Percentiles rank a stretch among this genome's conserved stretches.
Conservation (phyloP, 2,113 vertebrate species). For the Phalacrocorax aristotelis region DNA sequence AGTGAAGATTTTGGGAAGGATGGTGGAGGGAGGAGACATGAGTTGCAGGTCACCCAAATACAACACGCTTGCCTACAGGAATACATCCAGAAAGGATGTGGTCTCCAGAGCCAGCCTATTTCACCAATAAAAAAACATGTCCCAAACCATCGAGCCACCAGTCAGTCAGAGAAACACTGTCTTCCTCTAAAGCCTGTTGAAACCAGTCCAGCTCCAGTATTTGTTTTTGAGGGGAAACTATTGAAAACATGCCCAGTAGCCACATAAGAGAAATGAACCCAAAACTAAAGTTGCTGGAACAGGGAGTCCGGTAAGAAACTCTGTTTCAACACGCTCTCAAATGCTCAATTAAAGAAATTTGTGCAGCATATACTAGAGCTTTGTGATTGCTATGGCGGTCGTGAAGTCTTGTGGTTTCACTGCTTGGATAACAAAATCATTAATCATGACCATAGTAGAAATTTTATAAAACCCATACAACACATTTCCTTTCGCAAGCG, state of each 20-base stretch:
- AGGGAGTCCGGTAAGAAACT: background rate
- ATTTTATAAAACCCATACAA: background rate
- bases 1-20: background rate
- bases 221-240: background rate
- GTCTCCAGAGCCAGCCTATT: background rate
- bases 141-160: background rate
- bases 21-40: background rate
- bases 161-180: background rate
- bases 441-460: background rate
- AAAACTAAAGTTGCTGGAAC: background rate
- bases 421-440: conserved; percentile 45
- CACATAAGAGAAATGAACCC: background rate
- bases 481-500: background rate
- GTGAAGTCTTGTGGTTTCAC: conserved; percentile 16
- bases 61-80: background rate
- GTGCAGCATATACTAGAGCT: background rate
- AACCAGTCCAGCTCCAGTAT: background rate
- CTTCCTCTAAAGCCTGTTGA: background rate
- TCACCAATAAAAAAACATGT: background rate
- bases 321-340: background rate
- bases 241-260: background rate
- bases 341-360: background rate
- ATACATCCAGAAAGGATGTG: background rate
- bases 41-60: background rate
- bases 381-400: background rate